Evolutionary conservation across 1,140 invertebrate genomes (phyloP).

Genomic region (Bombus polaris): DNA sequence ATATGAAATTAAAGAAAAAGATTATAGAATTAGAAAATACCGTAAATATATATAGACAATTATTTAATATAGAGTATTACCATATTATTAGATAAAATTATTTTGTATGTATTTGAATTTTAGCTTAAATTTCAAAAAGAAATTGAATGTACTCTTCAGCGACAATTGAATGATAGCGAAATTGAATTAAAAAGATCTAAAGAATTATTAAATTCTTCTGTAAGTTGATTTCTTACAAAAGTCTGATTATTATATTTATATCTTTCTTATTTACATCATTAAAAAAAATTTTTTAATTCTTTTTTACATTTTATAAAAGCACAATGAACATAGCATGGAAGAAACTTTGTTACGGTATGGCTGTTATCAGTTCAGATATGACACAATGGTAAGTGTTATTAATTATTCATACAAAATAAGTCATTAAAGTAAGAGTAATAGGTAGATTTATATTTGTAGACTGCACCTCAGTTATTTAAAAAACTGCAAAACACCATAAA

Average conservation of each 20-base stretch:
- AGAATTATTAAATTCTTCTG: constrained; percentile 63
- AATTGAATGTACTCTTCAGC: constrained; percentile 65
- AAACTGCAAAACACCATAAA: constrained; percentile 68
- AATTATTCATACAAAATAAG: constrained; percentile 3
- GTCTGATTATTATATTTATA: background rate
- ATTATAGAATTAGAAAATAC: constrained; percentile 73
- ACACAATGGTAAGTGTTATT: constrained; percentile 58
- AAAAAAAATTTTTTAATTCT: background rate
- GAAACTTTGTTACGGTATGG: constrained; percentile 36
- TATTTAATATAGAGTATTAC: background rate
- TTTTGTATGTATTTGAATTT: constrained; percentile 33
- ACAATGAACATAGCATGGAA: constrained; percentile 57
- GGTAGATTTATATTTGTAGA: constrained; percentile 57
- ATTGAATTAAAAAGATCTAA: constrained; percentile 67
- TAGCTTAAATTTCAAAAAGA: constrained; percentile 71
- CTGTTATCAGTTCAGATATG: constrained; percentile 59
- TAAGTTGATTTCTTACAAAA: constrained; percentile 58
- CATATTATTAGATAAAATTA: constrained; percentile 2
- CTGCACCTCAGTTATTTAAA: constrained; percentile 68
- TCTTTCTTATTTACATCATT: background rate
- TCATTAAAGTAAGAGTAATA: background rate
- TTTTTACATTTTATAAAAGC: constrained; percentile 45
- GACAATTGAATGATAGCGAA: constrained; percentile 66
- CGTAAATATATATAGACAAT: constrained; percentile 60
- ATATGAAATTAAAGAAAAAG: constrained; percentile 69